Percentiles rank a stretch among this genome's conserved stretches.
These are phyloP conservation scores for Harpagoxenus sublaevis DNA, from an alignment of 2,888 invertebrate genomes.

Conservation along the genomic window DNA sequence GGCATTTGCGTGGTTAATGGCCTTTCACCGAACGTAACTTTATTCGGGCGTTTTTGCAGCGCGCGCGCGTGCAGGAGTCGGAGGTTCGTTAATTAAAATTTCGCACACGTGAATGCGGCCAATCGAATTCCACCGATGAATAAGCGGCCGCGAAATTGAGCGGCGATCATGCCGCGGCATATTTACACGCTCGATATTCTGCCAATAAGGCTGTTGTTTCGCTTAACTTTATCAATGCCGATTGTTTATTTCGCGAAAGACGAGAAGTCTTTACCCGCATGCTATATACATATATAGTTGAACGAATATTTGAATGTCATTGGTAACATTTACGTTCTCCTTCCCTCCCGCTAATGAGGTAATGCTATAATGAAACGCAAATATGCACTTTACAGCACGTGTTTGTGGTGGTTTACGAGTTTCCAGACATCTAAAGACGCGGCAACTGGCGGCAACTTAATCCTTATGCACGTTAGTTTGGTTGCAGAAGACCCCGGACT, in stretches of 20 bases:
- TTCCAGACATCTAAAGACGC: background rate
- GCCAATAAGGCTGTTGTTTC: conserved; percentile 41
- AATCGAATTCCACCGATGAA: conserved; percentile 77
- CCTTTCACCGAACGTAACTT: conserved; percentile 80
- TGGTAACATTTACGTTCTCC: background rate
- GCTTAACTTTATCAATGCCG: conserved; percentile 45
- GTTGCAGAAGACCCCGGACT: background rate
- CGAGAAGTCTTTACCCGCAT: background rate
- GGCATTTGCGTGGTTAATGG: conserved; percentile 79
- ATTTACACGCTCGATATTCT: conserved; percentile 43
- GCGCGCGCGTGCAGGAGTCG: conserved; percentile 45
- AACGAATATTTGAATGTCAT: background rate
- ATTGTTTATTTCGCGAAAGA: conserved; percentile 34
- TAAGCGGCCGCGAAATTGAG: conserved; percentile 74
- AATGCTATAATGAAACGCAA: background rate
- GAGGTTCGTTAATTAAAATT: conserved; percentile 82
- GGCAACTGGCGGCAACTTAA: background rate
- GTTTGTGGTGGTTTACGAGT: conserved; percentile 3
- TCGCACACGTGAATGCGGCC: conserved; percentile 75
- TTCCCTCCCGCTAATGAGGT: background rate
- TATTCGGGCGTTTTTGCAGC: conserved; percentile 76
- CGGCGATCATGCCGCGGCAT: conserved; percentile 63
- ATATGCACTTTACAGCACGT: background rate
- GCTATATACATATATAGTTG: background rate
- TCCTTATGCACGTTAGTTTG: background rate